Conservation (phyloP, 1,140 invertebrate species). For the Saccostrea echinata region DNA sequence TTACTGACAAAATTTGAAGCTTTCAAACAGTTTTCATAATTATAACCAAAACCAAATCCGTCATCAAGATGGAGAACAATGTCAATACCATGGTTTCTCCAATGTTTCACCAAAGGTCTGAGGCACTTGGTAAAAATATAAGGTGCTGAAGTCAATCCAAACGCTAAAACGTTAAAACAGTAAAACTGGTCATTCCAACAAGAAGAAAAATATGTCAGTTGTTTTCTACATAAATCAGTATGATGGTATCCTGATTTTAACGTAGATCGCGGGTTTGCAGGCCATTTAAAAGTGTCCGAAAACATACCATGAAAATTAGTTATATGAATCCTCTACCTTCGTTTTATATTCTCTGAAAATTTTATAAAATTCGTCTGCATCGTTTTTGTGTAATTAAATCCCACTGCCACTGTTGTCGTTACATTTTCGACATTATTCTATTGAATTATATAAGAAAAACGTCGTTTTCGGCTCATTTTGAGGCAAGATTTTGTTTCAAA, state of each 20-base stretch:
- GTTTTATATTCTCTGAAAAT: no score
- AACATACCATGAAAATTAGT: no score
- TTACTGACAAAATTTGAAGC: slow-evolving; percentile 45
- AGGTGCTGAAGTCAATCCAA: slow-evolving; percentile 46
- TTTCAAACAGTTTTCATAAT: not conserved
- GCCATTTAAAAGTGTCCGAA: no score
- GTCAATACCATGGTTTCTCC: slow-evolving; percentile 38
- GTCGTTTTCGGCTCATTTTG: no score
- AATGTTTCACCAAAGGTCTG: slow-evolving; percentile 41
- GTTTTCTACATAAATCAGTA: slow-evolving; percentile 35
- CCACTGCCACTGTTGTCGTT: no score
- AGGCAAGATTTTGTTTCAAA: no score
- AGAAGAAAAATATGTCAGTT: slow-evolving; percentile 36
- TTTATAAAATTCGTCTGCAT: no score
- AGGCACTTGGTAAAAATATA: slow-evolving; percentile 53
- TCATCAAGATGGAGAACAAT: slow-evolving; percentile 56
- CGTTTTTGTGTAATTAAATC: no score
- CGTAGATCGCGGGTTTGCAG: no score
- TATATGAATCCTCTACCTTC: no score
- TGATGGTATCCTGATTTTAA: slow-evolving; percentile 52
- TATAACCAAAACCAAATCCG: slow-evolving; percentile 29
- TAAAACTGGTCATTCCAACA: slow-evolving; percentile 44
- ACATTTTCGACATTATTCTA: no score
- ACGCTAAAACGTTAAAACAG: slow-evolving; percentile 44
- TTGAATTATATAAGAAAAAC: no score